These are phyloP conservation scores for Felis catus DNA, from an alignment of 2,113 vertebrate species.

Conservation along the genomic window DNA sequence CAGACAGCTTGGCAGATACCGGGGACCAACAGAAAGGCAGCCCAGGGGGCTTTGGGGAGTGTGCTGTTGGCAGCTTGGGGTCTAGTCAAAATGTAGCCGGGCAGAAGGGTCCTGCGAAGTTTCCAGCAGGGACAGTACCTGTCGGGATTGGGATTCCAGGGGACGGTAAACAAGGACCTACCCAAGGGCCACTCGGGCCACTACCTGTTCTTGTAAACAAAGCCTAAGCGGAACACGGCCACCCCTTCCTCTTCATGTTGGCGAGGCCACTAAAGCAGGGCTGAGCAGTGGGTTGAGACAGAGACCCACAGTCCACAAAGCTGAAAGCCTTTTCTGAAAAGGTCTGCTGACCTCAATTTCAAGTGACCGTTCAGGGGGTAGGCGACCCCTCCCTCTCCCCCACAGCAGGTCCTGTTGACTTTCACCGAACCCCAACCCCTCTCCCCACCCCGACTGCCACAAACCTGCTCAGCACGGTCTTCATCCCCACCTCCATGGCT, in stretches of 20 bases:
- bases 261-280: background rate
- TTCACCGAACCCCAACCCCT: background rate
- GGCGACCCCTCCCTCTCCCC: background rate
- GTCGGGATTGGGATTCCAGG: background rate
- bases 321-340: background rate
- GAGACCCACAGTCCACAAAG: background rate
- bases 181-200: background rate
- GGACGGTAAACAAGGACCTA: background rate
- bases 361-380: too few relatives aligned
- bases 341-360: background rate
- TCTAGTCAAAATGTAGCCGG: background rate
- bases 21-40: background rate
- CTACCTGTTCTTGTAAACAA: background rate
- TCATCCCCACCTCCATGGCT: background rate
- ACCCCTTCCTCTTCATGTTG: background rate
- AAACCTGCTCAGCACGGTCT: background rate
- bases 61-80: background rate
- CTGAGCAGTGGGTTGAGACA: background rate
- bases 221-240: background rate
- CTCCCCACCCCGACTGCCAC: background rate
- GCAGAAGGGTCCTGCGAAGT: background rate
- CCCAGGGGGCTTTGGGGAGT: background rate
- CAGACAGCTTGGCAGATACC: background rate
- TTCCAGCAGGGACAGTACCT: background rate
- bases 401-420: background rate